Evolutionary conservation across 1,140 invertebrate species (phyloP).

Genomic region (Cydia splendana): DNA sequence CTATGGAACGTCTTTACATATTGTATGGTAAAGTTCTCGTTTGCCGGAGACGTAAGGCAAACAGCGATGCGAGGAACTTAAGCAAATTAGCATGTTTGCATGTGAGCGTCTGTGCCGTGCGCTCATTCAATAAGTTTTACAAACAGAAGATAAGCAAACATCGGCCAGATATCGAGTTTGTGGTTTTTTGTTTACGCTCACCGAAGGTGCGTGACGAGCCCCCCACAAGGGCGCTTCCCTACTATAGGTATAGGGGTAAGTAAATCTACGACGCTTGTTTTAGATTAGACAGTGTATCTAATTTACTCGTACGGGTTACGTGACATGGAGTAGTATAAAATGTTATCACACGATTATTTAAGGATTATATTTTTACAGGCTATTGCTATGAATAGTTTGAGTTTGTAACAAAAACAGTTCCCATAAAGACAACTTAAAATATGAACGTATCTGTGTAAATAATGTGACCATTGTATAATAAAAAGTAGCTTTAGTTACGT

Average conservation of each 20-base stretch:
- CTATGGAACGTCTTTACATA: conserved; percentile 51
- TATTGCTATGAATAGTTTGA: not conserved
- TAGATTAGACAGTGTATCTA: conserved; percentile 16
- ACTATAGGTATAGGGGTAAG: conserved; percentile 2
- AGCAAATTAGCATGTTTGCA: conserved; percentile 63
- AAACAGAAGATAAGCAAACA: conserved; percentile 48
- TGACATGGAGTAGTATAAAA: not conserved
- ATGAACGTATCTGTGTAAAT: too few species aligned
- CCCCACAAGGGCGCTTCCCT: conserved; percentile 6
- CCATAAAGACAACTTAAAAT: too few species aligned
- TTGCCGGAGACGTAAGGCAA: conserved; percentile 55
- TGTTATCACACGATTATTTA: not conserved
- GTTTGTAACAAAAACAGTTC: not conserved
- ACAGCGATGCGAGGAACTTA: conserved; percentile 57
- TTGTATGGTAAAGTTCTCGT: conserved; percentile 55
- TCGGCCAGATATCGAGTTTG: conserved; percentile 45
- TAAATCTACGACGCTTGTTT: conserved; percentile 28
- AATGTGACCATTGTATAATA: too few species aligned
- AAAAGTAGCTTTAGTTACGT: too few species aligned
- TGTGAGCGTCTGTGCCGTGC: conserved; percentile 42
- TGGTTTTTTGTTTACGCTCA: conserved; percentile 41
- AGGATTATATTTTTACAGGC: not conserved
- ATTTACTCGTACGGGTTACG: not conserved
- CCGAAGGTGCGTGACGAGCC: conserved; percentile 18
- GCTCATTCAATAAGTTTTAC: conserved; percentile 49